Evolutionary conservation across 2,888 invertebrate genomes (phyloP), one percentile per base, ranked within the genome.

Genomic region (Acrobasis repandana): DNA sequence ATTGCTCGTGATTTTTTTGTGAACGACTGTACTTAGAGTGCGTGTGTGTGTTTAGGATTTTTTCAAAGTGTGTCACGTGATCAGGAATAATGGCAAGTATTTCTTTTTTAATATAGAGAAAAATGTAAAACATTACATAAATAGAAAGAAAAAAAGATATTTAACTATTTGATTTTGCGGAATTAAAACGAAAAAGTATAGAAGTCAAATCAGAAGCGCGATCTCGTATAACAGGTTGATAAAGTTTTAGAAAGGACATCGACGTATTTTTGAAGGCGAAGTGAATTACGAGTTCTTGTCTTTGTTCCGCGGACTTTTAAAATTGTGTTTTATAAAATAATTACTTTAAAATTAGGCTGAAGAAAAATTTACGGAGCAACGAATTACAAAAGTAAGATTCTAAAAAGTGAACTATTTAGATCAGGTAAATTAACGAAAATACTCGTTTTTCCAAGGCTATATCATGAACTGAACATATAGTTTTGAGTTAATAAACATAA

Each of bases 31-130:
- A 73, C 75, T 70, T 61, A 62, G 59, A 63, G 70, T 61, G 63
- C 77, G 80, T 82, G 78, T 72, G 75, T 71, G 67, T 68, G 68
- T 67, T 72, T 28, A 28, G 4, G 6, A 28, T 66, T 70, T 65
- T 68, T 76, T 73, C 65, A 69, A 70, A 77, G 76, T 79, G 74
- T 63, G 3, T 73, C 73, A 74, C 72, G 77, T 75, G 74, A 80
- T 74, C 71, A 65, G 66, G 62, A 70, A 88, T 82, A 83, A 91
- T 91, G 90, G 90, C 90, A 59, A 86, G 89, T 75, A 65, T 56
- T 67, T 63, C n/a, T n/a, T 52, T 68, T 65, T 59, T 67, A 38
- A 18, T 54, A 16, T 20, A 18, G n/a, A 9, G 15, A 14, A 11
- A 4, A 34, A 16, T 9, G 47, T 4, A 16, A 16, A 34, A 15